Evolutionary conservation across 2,113 vertebrate species (phyloP).

Genomic region (Macrotis lagotis): DNA sequence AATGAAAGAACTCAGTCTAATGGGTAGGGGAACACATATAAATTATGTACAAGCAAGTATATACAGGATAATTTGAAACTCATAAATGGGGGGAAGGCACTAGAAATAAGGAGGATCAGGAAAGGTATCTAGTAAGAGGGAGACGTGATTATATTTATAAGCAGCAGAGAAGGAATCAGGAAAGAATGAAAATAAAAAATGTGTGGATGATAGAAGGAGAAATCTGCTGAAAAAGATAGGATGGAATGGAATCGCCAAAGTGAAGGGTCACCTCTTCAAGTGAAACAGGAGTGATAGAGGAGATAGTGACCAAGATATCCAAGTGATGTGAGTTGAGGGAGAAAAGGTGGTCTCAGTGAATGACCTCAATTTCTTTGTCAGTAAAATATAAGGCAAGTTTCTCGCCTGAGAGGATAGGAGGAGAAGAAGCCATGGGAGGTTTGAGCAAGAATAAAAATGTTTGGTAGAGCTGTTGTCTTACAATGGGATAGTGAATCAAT

Average conservation of each 20-base stretch:
- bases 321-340: too few relatives aligned
- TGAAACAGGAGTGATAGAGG: too few relatives aligned
- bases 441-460: not conserved
- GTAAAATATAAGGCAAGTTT: too few relatives aligned
- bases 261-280: too few relatives aligned
- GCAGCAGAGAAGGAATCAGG: not conserved
- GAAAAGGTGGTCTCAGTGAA: too few relatives aligned
- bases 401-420: too few relatives aligned
- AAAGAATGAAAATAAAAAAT: not conserved
- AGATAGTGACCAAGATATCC: too few relatives aligned
- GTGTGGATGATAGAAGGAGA: not conserved
- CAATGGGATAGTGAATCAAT: not conserved
- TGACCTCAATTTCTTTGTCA: too few relatives aligned
- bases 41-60: too few relatives aligned
- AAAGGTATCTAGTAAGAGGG: not conserved
- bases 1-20: not conserved
- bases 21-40: not conserved
- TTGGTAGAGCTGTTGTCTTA: not conserved
- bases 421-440: too few relatives aligned
- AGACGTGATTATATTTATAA: not conserved
- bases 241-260: too few relatives aligned
- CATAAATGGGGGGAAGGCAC: not conserved
- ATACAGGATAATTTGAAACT: not conserved
- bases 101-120: not conserved
- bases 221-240: not conserved